Evolutionary conservation across 2,888 invertebrate species (phyloP).

Genomic region (Eretmocerus hayati): DNA sequence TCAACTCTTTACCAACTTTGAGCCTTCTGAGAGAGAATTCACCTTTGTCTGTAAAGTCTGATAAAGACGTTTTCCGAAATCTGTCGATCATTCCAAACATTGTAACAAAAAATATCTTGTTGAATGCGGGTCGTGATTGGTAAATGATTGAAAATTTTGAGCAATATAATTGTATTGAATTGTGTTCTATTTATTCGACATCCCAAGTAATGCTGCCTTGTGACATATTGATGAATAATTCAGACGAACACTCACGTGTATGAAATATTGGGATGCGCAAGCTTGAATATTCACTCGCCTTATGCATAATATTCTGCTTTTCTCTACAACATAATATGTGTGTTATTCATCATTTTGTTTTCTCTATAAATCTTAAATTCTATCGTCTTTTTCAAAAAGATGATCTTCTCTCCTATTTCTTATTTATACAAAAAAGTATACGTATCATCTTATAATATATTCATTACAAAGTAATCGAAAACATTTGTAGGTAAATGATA

Average conservation of each 20-base stretch:
- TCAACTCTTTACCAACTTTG: too few relatives aligned
- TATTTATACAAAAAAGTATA: constrained; percentile 34
- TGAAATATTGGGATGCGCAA: constrained; percentile 27
- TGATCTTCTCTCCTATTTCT: too few relatives aligned
- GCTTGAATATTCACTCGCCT: constrained; percentile 22
- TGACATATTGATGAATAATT: constrained; percentile 21
- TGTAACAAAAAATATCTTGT: too few relatives aligned
- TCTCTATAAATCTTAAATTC: background rate
- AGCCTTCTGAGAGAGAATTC: too few relatives aligned
- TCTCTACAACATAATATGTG: constrained; percentile 22
- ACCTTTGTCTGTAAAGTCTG: too few relatives aligned
- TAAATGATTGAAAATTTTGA: too few relatives aligned
- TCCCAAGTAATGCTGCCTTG: constrained; percentile 24
- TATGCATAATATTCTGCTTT: constrained; percentile 25
- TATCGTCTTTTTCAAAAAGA: too few relatives aligned
- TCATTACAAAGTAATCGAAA: constrained; percentile 33
- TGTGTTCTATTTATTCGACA: constrained; percentile 27
- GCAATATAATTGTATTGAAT: background rate
- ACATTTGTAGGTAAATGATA: constrained; percentile 33
- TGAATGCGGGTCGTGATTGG: too few relatives aligned
- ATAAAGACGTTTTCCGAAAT: too few relatives aligned
- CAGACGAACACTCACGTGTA: constrained; percentile 27
- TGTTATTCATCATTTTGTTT: constrained; percentile 5
- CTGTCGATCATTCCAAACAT: too few relatives aligned
- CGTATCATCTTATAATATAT: too few relatives aligned